A percentile compares a stretch with the other conserved stretches of the same genome.
Conservation (phyloP, 2,888 invertebrate species). For the Elmis aenea region DNA sequence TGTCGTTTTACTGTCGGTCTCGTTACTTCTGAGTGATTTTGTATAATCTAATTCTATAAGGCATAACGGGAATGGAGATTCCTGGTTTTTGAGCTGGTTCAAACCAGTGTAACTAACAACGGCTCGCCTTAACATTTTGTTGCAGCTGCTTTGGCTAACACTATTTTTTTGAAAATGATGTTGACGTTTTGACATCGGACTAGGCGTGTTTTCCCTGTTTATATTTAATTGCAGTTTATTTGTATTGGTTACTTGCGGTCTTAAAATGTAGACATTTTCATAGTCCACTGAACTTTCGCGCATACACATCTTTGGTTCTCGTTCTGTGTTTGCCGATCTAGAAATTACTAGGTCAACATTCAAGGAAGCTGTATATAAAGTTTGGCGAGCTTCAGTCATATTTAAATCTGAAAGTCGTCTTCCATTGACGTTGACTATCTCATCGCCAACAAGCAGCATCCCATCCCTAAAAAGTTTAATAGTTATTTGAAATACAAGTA, state of each 20-base stretch:
- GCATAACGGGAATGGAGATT: slow-evolving; percentile 23
- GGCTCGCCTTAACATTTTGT: slow-evolving; percentile 54
- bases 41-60: too few species aligned
- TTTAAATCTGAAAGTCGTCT: slow-evolving; percentile 69
- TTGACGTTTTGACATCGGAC: slow-evolving; percentile 42
- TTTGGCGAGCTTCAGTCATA: slow-evolving; percentile 63
- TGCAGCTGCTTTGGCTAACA: slow-evolving; percentile 56
- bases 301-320: slow-evolving; percentile 39
- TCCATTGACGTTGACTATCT: slow-evolving; percentile 82
- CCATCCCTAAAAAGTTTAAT: slow-evolving; percentile 58
- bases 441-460: slow-evolving; percentile 74
- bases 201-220: slow-evolving; percentile 24
- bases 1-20: slow-evolving; percentile 45
- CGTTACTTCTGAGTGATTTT: too few species aligned
- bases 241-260: slow-evolving; percentile 22
- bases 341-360: slow-evolving; percentile 65
- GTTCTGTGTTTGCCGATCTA: slow-evolving; percentile 35
- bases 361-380: slow-evolving; percentile 57
- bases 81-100: slow-evolving; percentile 42
- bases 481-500: background rate
- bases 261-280: slow-evolving; percentile 57
- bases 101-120: slow-evolving; percentile 54
- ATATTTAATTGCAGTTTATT: slow-evolving; percentile 17
- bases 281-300: slow-evolving; percentile 69
- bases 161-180: slow-evolving; percentile 61